Base-by-base conservation (phyloP, 2,888 invertebrate genomes). In the Trachelus stipa region DNA sequence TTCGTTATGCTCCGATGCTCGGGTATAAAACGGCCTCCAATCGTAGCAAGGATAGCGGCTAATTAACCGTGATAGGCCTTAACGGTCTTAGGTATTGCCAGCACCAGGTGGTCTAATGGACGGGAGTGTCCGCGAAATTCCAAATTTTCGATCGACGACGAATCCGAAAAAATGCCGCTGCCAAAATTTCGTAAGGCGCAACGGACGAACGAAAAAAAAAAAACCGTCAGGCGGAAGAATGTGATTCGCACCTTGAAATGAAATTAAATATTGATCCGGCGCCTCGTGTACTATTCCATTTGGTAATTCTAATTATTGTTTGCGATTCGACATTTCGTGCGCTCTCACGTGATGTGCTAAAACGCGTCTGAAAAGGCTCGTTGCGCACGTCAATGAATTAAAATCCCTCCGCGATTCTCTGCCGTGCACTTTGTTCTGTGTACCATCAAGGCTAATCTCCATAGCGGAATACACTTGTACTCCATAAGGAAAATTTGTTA, bases 11-110 rank as follows among this genome's bases (percentile, higher is more conserved):
- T 79, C 81, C 85, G 86, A 81, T 84, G 86, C 85, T 77, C 75
- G 40, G 75, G 71, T 79, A 37, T 79, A 79, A 79, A 79, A 79
- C 75, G 75, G 78, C 87, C 86, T 86, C 87, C 89, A 89, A 89
- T 89, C 87, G 84, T 81, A 76, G 77, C 80, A 79, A 76, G 84
- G 81, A 85, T 85, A 84, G 82, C 82, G 77, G 84, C 88, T 89
- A 89, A 89, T 89, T 88, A 87, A 84, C 81, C 81, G 81, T 84
- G 88, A 89, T 88, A 87, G 83, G 81, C 81, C 73, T 80, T 79
- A 81, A 82, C 85, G 83, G 83, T 83, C 9, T 9, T 56, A 9
- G 2, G 23, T 56, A 80, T 83, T 83, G 80, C 81, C 80, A 82
- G 85, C 83, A 76, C 83, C 85, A 86, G 85, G 87, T 87, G 86